A percentile compares a stretch with the other conserved stretches of the same genome.
Conservation (phyloP, 2,797 vertebrate species). For the Gymnocypris eckloni region DNA sequence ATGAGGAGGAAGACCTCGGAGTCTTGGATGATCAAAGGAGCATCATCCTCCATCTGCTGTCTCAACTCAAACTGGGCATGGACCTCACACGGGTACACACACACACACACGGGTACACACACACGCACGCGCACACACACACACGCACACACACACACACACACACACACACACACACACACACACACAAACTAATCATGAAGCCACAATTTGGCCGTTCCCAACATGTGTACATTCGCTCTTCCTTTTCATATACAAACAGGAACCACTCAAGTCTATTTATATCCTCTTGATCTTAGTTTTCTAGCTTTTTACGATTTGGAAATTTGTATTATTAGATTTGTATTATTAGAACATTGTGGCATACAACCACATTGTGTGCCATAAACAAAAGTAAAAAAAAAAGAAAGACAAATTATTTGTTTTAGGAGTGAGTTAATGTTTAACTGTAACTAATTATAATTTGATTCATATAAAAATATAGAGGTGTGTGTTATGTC, state of each 20-base stretch:
- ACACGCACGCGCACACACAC: not conserved
- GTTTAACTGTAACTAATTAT: not conserved
- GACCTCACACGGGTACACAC: constrained; percentile 90
- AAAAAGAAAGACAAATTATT: no score
- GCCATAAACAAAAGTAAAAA: not conserved
- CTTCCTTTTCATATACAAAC: constrained; percentile 22
- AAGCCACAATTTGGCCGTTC: not conserved
- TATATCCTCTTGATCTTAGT: not conserved
- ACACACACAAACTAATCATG: not conserved
- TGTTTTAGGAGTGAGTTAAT: not conserved
- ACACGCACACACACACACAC: no score
- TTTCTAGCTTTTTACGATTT: constrained; percentile 2
- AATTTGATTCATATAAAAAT: not conserved
- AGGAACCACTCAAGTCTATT: constrained; percentile 5
- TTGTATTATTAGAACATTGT: not conserved
- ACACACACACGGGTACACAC: constrained; percentile 82
- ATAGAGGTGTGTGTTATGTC: not conserved
- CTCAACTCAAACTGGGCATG: constrained; percentile 97
- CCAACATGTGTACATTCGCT: not conserved
- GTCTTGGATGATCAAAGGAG: constrained; percentile 94
- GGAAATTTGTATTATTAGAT: not conserved
- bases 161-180: not conserved
- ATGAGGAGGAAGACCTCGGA: constrained; percentile 89
- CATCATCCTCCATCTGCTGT: constrained; percentile 95
- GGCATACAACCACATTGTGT: not conserved